Evolutionary conservation across 2,113 vertebrate genomes (phyloP).

Genomic region (Nothoprocta pentlandii): DNA sequence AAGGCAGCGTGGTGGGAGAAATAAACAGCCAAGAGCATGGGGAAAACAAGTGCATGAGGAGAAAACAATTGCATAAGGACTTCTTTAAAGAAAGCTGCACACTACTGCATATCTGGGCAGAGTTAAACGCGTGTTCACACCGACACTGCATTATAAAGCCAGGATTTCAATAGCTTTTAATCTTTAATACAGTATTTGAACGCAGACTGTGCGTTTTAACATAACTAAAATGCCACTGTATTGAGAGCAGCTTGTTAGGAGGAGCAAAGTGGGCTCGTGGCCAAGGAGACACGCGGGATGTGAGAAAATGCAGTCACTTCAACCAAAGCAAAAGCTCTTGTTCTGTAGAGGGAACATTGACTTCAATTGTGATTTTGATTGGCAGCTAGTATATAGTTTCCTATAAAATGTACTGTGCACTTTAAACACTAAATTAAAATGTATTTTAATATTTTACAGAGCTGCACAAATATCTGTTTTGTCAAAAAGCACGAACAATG

Average conservation of each 20-base stretch:
- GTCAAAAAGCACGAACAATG: slow-evolving; percentile 63
- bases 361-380: not conserved
- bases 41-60: not conserved
- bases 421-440: slow-evolving; percentile 81
- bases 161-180: accelerated
- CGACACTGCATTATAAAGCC: not conserved
- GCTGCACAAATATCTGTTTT: slow-evolving; percentile 77
- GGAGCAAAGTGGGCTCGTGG: not conserved
- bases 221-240: not conserved
- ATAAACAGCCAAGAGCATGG: not conserved
- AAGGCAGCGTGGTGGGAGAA: not conserved
- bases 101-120: accelerated
- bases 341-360: not conserved
- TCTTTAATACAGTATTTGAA: accelerated
- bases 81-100: not conserved
- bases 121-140: accelerated
- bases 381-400: slow-evolving; percentile 74
- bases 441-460: slow-evolving; percentile 78
- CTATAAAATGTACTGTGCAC: slow-evolving; percentile 80
- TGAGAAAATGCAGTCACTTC: not conserved
- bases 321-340: slow-evolving; percentile 6
- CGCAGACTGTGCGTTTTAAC: accelerated
- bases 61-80: not conserved
- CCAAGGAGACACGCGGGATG: not conserved
- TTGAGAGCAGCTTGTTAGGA: not conserved